These are phyloP conservation scores for Cremastobaeus sp. DNA, from an alignment of 2,888 invertebrate genomes.

Conservation along the genomic window DNA sequence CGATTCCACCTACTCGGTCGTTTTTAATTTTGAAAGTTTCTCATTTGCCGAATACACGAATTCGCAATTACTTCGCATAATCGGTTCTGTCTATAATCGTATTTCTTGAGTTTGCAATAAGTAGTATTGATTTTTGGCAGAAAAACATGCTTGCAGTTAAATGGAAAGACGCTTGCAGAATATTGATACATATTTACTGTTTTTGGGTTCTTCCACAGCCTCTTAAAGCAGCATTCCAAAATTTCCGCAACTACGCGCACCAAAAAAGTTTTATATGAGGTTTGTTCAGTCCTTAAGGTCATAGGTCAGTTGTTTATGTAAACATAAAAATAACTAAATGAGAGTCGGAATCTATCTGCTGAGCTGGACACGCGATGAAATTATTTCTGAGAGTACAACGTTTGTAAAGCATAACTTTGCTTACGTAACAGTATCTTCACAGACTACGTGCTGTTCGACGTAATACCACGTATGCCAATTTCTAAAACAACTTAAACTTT, in stretches of 20 bases:
- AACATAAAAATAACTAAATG: constrained; percentile 18
- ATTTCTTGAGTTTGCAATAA: constrained; percentile 8
- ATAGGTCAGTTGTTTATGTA: constrained; percentile 38
- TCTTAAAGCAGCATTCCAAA: constrained; percentile 25
- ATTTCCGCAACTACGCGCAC: constrained; percentile 27
- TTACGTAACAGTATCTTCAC: constrained; percentile 51
- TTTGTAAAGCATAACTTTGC: constrained; percentile 27
- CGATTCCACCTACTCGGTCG: too few species aligned
- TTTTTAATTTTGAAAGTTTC: too few species aligned
- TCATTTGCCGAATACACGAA: not conserved
- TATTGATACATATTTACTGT: constrained; percentile 51
- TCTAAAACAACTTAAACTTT: constrained; percentile 29
- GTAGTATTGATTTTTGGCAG: constrained; percentile 43
- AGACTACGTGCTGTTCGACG: constrained; percentile 47
- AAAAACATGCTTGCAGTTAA: constrained; percentile 29
- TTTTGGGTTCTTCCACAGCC: constrained; percentile 18
- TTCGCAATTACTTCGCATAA: constrained; percentile 10
- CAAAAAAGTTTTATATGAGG: constrained; percentile 31
- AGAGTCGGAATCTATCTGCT: constrained; percentile 22
- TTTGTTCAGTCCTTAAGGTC: constrained; percentile 33
- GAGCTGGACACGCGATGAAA: constrained; percentile 13
- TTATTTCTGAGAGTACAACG: constrained; percentile 24
- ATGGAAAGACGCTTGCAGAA: constrained; percentile 23
- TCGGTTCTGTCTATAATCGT: constrained; percentile 6
- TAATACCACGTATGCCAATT: constrained; percentile 56